Base-by-base conservation (phyloP, 2,113 vertebrate genomes). In the Rhinopomastus cyanomelas region DNA sequence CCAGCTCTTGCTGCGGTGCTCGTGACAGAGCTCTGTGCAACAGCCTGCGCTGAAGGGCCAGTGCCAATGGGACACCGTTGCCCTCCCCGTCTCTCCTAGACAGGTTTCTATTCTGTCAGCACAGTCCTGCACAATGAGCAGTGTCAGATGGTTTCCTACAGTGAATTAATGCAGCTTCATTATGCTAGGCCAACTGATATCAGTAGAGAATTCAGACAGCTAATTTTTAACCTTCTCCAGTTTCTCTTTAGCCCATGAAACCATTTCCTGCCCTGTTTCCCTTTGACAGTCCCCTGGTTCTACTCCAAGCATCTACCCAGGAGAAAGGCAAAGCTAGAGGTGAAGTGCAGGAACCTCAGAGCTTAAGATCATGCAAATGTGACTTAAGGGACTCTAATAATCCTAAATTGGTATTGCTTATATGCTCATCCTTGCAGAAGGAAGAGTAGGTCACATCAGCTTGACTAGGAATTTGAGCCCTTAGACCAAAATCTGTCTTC, bases 51-150 rank as follows among this genome's bases (percentile, higher is more conserved):
- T 42, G 32, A 60, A 29, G 21, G 11, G 34, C 52, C 5, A 1
- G 9, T 51, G 66, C 44, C 0, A 0, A 80, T 0, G 2, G 68
- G 72, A 57, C 6, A 0, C 1, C 1, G 64, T n/a, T 0, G 0
- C 55, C 51, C 65, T 73, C 46, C 79, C n/a, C 1, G 0, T 8
- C 30, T 12, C 49, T 90, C 51, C 83, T 67, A 59, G 74, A 14
- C 30, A 75, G 53, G 65, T 76, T 69, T 37, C 66, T 81, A 2
- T 51, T 83, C 85, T 88, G 59, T 66, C 88, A 90, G 52, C 78
- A 44, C 14, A 36, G 23, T 59, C 83, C 74, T 79, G 27, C 60
- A 69, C 4, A 3, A 88, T 55, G 39, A 73, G 23, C 20, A 46
- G 30, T 66, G 78, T 91, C 90, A 87, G 81, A 87, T 66, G 36